Base-by-base conservation (phyloP, 2,797 vertebrate species). In the Geotria australis region DNA sequence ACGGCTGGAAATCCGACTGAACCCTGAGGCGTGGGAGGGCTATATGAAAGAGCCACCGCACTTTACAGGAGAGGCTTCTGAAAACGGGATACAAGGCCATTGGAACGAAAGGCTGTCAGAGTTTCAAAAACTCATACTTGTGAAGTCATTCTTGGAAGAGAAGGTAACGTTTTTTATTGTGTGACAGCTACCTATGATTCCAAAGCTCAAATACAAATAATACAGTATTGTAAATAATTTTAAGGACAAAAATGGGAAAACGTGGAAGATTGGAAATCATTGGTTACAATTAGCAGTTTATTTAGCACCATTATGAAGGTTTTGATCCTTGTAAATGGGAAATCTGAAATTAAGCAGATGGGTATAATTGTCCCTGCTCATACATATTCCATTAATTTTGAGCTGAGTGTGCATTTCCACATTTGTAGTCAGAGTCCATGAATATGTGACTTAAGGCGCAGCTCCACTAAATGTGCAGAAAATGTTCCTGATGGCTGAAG, bases 101-200 rank as follows among this genome's bases (percentile, higher is more conserved):
- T 77, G 75, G 78, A 62, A 69, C 49, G 61, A 67, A 46, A 69
- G 65, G 55, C 59, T 81, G 56, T 72, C 62, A 45, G 51, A 66
- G 46, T 80, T 82, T 66, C 76, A 81, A 61, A 84, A 83, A 60
- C 66, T 81, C 11, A 65, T 80, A 58, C 64, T 81, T 14, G 68
- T 80, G 59, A 81, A 81, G 62, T 73, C 69, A 61, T 73, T 78
- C 66, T 67, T 71, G 65, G 75, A 78, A 66, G 77, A 79, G 66
- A 79, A 79, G 68, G 77, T 80, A 68, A 48, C 58, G 2, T 58
- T 60, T 48, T 53, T 46, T 10, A 48, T 60, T 47, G 57, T 14
- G n/a, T 48, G 5, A 14, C 49, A 53, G 49, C 24, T 55, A n/a
- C 9, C 9, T 55, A 7, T 55, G 24, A 15, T 9, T n/a, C n/a